Evolutionary conservation across 30 jellyfish, hydroid and myxozoan genomes (phyloP).

Genomic region (Aurelia sp.): DNA sequence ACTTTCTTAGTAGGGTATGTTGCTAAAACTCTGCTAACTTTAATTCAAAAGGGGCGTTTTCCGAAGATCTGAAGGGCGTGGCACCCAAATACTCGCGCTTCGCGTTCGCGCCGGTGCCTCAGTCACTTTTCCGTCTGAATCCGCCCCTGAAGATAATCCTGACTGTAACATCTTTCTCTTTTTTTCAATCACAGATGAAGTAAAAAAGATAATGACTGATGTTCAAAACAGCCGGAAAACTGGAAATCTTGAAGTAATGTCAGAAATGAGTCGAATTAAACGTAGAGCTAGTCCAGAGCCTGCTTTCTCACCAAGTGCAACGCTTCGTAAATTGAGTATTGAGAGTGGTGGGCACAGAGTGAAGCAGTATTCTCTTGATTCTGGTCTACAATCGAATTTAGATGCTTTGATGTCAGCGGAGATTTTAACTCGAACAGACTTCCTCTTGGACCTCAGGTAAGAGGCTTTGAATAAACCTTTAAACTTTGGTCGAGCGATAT

Average conservation of each 20-base stretch:
- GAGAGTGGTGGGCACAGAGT: slow-evolving; percentile 30
- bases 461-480: background rate
- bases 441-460: slow-evolving; percentile 81
- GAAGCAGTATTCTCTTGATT: slow-evolving; percentile 52
- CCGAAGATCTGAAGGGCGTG: no score
- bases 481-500: no score
- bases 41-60: no score
- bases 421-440: slow-evolving; percentile 68
- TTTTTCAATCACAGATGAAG: slow-evolving; percentile 63
- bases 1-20: no score
- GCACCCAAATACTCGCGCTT: no score
- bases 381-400: slow-evolving; percentile 25
- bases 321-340: slow-evolving; percentile 49
- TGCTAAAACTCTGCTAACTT: no score
- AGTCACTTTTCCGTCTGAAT: no score
- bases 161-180: background rate
- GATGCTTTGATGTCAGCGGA: slow-evolving; percentile 72
- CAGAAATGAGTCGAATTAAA: slow-evolving; percentile 73
- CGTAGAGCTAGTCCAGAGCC: slow-evolving; percentile 87
- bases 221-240: slow-evolving; percentile 57
- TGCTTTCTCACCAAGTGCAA: slow-evolving; percentile 47
- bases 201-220: slow-evolving; percentile 74
- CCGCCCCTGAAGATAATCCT: no score
- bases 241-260: slow-evolving; percentile 68
- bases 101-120: no score